These are phyloP conservation scores for Thysanoteuthis rhombus DNA, from an alignment of 2,888 invertebrate genomes.

Conservation along the genomic window DNA sequence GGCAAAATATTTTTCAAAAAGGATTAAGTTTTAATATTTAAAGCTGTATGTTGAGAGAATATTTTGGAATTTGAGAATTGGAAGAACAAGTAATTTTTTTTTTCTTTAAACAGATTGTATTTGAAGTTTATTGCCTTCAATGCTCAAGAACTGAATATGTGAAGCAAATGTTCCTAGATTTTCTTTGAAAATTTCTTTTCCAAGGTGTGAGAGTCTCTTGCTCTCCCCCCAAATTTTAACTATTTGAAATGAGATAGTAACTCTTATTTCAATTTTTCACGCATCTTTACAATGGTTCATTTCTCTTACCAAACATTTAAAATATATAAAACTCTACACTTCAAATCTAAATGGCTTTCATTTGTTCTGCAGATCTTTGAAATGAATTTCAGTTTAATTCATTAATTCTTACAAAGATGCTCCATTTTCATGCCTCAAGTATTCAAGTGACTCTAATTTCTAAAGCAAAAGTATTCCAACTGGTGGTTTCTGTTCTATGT, in stretches of 20 bases:
- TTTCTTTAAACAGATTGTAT: not conserved
- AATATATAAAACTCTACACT: not conserved
- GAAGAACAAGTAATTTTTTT: not conserved
- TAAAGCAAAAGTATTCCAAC: constrained; percentile 1
- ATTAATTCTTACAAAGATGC: not conserved
- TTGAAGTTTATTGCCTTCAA: not conserved
- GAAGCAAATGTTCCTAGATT: not conserved
- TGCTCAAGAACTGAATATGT: not conserved
- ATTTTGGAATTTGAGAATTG: not conserved
- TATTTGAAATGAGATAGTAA: not conserved
- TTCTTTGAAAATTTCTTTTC: no score
- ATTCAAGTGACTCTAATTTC: not conserved
- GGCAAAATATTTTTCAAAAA: not conserved
- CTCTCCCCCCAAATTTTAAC: not conserved
- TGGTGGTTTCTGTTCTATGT: constrained; percentile 19
- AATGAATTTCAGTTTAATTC: not conserved
- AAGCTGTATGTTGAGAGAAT: not conserved
- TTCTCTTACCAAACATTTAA: not conserved
- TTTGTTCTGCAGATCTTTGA: not conserved
- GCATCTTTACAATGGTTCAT: not conserved
- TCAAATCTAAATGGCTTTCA: not conserved
- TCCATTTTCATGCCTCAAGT: not conserved
- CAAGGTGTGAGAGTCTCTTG: no score
- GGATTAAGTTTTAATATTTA: not conserved
- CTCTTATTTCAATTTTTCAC: not conserved